These are phyloP conservation scores for Drosophila mulleri DNA, from an alignment of 2,888 invertebrate genomes.

Conservation along the genomic window DNA sequence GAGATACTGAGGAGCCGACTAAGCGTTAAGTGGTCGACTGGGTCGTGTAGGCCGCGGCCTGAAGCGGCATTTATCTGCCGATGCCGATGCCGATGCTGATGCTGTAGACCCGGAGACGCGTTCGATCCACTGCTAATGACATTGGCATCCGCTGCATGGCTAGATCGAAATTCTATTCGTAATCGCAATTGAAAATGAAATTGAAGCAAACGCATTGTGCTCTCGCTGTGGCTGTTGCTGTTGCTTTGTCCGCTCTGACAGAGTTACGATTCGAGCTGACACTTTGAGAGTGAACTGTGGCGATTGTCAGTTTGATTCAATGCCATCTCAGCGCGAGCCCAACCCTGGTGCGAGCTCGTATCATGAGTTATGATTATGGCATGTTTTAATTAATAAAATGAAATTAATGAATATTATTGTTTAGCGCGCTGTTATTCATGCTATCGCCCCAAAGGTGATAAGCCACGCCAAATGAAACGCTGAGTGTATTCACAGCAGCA, in stretches of 20 bases:
- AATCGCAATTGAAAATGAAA: conserved; percentile 49
- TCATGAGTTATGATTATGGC: conserved; percentile 67
- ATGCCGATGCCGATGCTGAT: conserved; percentile 11
- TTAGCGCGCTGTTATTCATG: conserved; percentile 34
- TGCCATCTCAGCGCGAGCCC: conserved; percentile 20
- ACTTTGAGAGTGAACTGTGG: conserved; percentile 29
- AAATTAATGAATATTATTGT: conserved; percentile 75
- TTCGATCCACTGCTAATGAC: conserved; percentile 60
- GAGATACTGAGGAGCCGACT: conserved; percentile 13
- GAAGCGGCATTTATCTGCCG: conserved; percentile 54
- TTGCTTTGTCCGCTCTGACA: conserved; percentile 23
- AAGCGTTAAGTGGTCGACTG: conserved; percentile 56
- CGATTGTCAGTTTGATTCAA: conserved; percentile 49
- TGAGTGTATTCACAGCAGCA: neutral
- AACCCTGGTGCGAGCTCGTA: conserved; percentile 34
- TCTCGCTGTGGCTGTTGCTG: conserved; percentile 15
- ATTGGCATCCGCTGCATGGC: conserved; percentile 46
- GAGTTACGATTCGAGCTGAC: conserved; percentile 12
- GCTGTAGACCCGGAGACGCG: conserved; percentile 27
- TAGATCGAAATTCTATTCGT: conserved; percentile 28
- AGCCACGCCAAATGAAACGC: conserved; percentile 8
- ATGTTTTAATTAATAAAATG: conserved; percentile 77
- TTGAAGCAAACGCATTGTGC: conserved; percentile 46
- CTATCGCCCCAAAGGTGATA: conserved; percentile 44
- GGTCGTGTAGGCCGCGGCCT: conserved; percentile 49